Conservation (phyloP, 2,888 invertebrate species). For the Melieria crassipennis region DNA sequence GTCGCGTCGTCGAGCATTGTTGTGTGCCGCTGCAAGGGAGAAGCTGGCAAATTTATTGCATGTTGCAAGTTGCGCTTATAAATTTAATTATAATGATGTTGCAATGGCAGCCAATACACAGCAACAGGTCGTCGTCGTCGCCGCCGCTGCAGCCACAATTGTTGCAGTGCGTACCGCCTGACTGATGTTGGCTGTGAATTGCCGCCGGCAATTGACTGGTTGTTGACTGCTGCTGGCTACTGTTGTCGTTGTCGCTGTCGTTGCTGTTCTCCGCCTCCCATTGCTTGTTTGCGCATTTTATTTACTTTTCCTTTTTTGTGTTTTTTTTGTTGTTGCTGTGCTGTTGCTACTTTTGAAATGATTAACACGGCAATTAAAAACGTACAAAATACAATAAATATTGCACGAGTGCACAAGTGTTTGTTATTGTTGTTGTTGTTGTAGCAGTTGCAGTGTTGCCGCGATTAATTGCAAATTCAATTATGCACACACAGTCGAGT, state of each 20-base stretch:
- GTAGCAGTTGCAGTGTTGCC: not conserved
- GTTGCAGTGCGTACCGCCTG: too few relatives aligned
- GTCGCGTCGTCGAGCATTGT: conserved; percentile 21
- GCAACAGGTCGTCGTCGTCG: not conserved
- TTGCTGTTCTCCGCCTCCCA: not conserved
- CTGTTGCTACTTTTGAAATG: not conserved
- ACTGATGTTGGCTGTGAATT: not conserved
- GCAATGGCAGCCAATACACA: not conserved
- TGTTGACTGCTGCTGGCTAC: conserved; percentile 7
- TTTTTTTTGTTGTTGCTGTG: not conserved
- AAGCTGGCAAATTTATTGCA: conserved; percentile 37
- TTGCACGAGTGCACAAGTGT: too few relatives aligned
- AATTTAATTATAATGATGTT: conserved; percentile 19
- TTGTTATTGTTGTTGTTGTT: too few relatives aligned
- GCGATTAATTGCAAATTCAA: too few relatives aligned
- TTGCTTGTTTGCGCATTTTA: not conserved
- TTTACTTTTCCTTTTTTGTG: too few relatives aligned
- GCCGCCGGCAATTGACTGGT: not conserved
- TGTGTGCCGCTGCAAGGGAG: conserved; percentile 20
- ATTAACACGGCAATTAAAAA: too few relatives aligned
- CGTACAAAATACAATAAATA: too few relatives aligned
- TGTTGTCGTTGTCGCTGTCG: conserved; percentile 5
- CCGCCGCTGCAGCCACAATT: not conserved
- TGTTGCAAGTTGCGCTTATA: conserved; percentile 34
- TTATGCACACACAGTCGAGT: too few relatives aligned